These are phyloP conservation scores for Ceyx margarethae DNA, from an alignment of 2,113 vertebrate genomes.

Conservation along the genomic window DNA sequence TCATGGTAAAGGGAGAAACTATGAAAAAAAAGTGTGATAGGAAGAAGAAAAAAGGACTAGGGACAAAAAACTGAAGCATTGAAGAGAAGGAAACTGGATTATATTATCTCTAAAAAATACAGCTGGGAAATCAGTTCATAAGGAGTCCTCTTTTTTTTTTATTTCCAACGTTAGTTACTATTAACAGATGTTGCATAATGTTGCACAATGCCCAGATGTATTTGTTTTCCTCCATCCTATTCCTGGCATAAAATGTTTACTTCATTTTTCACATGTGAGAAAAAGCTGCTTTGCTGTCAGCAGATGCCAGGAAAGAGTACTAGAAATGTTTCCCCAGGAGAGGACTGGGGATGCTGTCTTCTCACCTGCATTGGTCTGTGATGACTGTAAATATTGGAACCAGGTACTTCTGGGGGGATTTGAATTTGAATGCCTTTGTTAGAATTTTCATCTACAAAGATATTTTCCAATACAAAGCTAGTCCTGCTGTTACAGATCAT, in stretches of 20 bases:
- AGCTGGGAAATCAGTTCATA: neutral
- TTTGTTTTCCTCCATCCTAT: neutral
- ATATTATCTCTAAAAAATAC: neutral
- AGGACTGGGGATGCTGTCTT: neutral
- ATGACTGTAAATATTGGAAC: neutral
- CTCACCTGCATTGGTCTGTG: neutral
- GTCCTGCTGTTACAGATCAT: neutral
- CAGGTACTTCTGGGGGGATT: neutral
- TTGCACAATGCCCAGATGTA: neutral
- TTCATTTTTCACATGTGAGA: neutral
- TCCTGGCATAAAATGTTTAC: conserved; percentile 9
- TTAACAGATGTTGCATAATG: neutral
- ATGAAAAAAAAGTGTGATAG: neutral
- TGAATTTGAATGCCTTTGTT: neutral
- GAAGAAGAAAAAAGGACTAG: neutral
- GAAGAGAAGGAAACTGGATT: neutral
- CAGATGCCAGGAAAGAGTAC: neutral
- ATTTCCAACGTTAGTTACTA: neutral
- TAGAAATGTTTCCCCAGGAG: neutral
- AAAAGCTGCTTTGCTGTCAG: neutral
- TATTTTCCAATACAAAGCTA: neutral
- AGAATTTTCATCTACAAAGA: neutral
- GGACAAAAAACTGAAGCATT: neutral
- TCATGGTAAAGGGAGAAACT: neutral
- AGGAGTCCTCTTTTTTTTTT: neutral